Base-by-base conservation (phyloP, 2,113 vertebrate species). In the Illadopsis cleaveri region DNA sequence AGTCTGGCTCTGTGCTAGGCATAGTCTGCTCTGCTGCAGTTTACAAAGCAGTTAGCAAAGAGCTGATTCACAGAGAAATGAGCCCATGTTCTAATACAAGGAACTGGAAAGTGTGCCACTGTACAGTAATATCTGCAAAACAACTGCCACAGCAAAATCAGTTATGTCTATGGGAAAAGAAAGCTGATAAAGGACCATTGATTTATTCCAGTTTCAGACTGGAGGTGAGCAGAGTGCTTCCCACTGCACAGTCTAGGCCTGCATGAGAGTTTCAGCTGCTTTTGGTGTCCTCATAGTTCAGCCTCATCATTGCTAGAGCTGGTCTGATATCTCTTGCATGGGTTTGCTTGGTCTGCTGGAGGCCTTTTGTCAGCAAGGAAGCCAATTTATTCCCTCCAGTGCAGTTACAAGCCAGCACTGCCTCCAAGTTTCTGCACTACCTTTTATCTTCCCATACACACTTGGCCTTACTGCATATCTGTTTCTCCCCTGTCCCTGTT, bases 61-160 rank as follows among this genome's bases (percentile, higher is more conserved):
- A 96, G 82, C 85, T 94, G 87, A 94, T 95, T 88, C 66, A 80
- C 58, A 42, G 35, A 93, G 70, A 83, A 93, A 90, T 3, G 3
- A 96, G 42, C 15, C 73, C 5, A 4, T 38, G 60, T 73, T 83
- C 60, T 58, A 82, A 77, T 2, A 92, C 30, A 44, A 31, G 44
- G 51, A 88, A 75, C 82, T 83, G 51, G 62, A 86, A 85, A 86
- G n/a, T 0, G 1, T 53, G 42, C 75, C 57, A 38, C 0, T 0
- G 42, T 18, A 45, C 45, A 85, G 30, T 13, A 77, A 25, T 51
- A 75, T 12, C 64, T 22, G 6, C 9, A 9, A 50, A 95, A 62
- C 19, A 72, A 82, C 45, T 61, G 45, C 13, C 64, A 81, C 62
- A 75, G 73, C 38, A 91, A 54, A 82, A 66, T 23, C 71, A 83